Evolutionary conservation across 2,797 vertebrate species (phyloP), one percentile per base, ranked within the genome.

Genomic region (Novumbra hubbsi): DNA sequence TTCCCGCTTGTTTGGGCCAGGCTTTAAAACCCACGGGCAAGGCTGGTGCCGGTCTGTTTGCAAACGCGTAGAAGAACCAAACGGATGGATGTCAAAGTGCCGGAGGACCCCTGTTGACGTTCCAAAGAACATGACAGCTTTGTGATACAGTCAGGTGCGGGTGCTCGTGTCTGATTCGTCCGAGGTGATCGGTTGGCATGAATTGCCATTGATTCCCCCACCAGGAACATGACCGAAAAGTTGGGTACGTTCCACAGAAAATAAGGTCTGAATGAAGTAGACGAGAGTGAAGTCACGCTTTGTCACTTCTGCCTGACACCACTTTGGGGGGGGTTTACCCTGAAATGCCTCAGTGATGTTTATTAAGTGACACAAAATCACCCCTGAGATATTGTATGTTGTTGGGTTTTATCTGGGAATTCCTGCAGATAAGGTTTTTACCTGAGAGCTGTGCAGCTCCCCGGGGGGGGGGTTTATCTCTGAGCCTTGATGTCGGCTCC

Each of bases 371-470:
- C 60, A 30, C 60, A 63, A 27, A 38, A 28, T 65, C 27, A 57
- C n/a, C 55, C 55, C 17, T 1, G 19, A n/a, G 19, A 8, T n/a
- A n/a, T 3, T 21, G 55, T 9, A 57, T 24, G n/a, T 21, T 52
- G 49, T 19, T 63, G 50, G 1, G 65, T 38, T n/a, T n/a, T 38
- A 41, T 41, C 17, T 67, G 32, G n/a, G 14, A 41, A 67, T 67
- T 67, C 65, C 68, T 27, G 34, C 27, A 49, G 14, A 21, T n/a
- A 19, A 16, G 30, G 50, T 55, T 17, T 55, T 11, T 57, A 50
- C 15, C 27, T 70, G 49, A 70, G 62, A 17, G 60, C 64, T 57
- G 21, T 60, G 75, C 52, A 74, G 83, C 76, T 69, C 81, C 65
- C 21, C 24, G 11, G 50, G 65, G 7, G n/a, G 11, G 50, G 65